These are phyloP conservation scores for Phataginus tricuspis DNA, from an alignment of 2,797 vertebrate genomes.

Conservation along the genomic window DNA sequence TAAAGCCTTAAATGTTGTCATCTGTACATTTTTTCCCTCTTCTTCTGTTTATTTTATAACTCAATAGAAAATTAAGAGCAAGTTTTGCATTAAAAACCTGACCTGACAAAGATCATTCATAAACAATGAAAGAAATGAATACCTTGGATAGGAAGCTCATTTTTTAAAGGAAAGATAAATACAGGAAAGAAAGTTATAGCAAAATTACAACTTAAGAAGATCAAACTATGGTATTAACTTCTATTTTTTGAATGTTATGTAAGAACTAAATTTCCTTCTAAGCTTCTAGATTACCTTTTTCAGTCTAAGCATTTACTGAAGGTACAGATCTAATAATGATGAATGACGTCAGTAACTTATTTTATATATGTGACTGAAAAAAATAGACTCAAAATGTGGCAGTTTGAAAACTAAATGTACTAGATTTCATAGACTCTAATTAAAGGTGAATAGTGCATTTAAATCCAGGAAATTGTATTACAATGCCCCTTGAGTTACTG, in stretches of 20 bases:
- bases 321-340: neutral
- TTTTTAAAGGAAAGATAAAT: neutral
- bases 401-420: constrained; percentile 9
- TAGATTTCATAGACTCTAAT: constrained; percentile 10
- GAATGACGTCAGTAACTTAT: neutral
- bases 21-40: neutral
- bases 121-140: constrained; percentile 9
- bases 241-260: neutral
- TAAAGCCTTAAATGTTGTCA: neutral
- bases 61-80: neutral
- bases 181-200: neutral
- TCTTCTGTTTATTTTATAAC: neutral
- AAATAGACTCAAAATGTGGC: neutral
- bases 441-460: neutral
- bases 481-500: neutral
- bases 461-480: neutral
- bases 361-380: neutral
- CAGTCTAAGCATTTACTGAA: neutral
- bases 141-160: neutral
- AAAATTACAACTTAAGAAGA: neutral
- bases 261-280: neutral
- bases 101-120: neutral
- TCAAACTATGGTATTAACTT: neutral
- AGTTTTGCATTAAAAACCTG: constrained; percentile 10
- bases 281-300: neutral